phyloP scores from a whole-genome alignment of 1,140 invertebrate species.

The Meloidogyne chitwoodi region DNA sequence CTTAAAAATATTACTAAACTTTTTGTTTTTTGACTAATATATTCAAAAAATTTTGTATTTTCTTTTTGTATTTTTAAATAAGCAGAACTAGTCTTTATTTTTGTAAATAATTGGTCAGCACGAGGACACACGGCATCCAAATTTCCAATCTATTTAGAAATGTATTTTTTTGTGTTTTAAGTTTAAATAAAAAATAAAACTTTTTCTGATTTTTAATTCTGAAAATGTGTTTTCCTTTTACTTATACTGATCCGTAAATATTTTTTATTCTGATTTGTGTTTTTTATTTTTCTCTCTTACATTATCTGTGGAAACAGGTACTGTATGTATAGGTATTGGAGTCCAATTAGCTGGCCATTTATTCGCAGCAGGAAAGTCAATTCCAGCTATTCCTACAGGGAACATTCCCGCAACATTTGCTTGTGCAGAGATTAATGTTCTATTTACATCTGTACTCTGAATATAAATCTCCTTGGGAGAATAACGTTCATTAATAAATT shows the following conservation, averaged over 20 bases:
- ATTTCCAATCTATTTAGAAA: constrained; percentile 35
- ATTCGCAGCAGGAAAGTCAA: constrained; percentile 31
- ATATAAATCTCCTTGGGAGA: constrained; percentile 48
- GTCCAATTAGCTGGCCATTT: constrained; percentile 51
- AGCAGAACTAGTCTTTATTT: constrained; percentile 20
- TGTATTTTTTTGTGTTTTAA: neutral
- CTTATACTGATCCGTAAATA: too few species aligned
- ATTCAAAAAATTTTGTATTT: constrained; percentile 13
- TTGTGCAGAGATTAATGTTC: constrained; percentile 58
- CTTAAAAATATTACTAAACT: neutral
- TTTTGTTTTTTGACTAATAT: constrained; percentile 9
- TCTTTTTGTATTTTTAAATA: neutral
- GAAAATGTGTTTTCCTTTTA: too few species aligned
- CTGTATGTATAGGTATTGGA: constrained; percentile 61
- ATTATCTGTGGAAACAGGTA: constrained; percentile 42
- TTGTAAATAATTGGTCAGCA: constrained; percentile 33
- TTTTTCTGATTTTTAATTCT: neutral
- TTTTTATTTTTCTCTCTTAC: constrained; percentile 8
- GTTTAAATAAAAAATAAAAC: neutral
- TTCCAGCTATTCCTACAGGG: constrained; percentile 41
- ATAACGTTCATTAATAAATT: constrained; percentile 30
- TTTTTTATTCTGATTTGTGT: neutral
- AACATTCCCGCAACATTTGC: constrained; percentile 60
- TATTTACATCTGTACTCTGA: constrained; percentile 54
- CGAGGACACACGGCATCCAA: constrained; percentile 40